Evolutionary conservation across 2,113 vertebrate species (phyloP).

Genomic region (Lathamus discolor): DNA sequence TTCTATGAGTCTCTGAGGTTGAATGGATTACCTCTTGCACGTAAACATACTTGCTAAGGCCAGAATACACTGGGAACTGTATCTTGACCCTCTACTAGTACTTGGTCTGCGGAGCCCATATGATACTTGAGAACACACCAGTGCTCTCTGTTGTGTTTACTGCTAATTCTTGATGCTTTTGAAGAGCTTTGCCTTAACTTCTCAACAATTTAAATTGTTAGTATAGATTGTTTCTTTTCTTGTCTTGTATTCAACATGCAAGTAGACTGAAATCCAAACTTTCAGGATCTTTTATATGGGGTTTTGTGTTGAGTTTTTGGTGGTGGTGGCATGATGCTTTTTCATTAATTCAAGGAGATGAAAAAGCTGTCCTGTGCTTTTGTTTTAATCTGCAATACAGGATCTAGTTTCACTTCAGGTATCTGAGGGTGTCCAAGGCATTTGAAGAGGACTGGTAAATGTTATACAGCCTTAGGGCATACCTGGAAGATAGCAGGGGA

Average conservation of each 20-base stretch:
- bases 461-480: neutral
- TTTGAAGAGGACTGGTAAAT: neutral
- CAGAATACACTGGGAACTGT: neutral
- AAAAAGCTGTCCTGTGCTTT: neutral
- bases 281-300: neutral
- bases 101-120: neutral
- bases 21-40: neutral
- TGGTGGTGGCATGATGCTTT: neutral
- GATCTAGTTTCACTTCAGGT: neutral
- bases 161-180: neutral
- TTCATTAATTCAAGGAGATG: neutral
- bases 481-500: neutral
- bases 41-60: neutral
- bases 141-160: neutral
- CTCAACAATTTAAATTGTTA: neutral
- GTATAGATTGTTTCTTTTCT: neutral
- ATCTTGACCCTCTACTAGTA: neutral
- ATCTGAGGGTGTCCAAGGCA: neutral
- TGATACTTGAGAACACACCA: neutral
- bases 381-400: neutral
- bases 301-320: neutral
- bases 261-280: neutral
- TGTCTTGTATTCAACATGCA: neutral
- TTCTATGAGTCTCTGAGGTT: neutral
- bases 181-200: neutral